phyloP scores from a whole-genome alignment of 1,140 invertebrate genomes.

The Archivesica marissinica region DNA sequence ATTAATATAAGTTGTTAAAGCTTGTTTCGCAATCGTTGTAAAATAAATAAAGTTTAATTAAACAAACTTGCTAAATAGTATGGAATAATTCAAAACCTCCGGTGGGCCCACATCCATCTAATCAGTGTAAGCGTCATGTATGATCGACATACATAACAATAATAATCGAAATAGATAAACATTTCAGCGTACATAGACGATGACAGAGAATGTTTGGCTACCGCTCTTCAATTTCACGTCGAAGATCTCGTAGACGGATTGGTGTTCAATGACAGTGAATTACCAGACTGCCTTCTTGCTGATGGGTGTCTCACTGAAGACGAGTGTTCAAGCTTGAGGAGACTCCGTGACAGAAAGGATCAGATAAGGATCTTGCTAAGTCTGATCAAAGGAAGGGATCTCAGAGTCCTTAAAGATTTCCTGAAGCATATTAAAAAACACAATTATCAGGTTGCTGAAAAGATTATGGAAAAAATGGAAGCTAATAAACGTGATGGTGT shows the following conservation, averaged over 20 bases:
- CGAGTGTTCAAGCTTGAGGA: not conserved
- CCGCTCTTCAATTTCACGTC: not conserved
- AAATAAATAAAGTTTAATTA: not conserved
- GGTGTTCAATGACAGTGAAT: constrained; percentile 5
- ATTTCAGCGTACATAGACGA: not conserved
- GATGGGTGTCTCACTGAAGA: constrained; percentile 13
- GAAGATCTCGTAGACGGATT: constrained; percentile 1
- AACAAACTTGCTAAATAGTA: not conserved
- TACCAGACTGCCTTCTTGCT: not conserved
- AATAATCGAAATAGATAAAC: not conserved
- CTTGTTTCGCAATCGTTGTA: not conserved
- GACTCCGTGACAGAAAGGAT: not conserved
- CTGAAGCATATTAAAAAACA: constrained; percentile 6
- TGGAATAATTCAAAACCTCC: not conserved
- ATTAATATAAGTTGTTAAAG: too few relatives aligned
- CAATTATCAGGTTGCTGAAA: not conserved
- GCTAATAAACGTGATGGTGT: not conserved
- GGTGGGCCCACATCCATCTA: not conserved
- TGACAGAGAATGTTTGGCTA: constrained; percentile 38
- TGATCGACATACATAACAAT: not conserved
- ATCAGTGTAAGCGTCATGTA: not conserved
- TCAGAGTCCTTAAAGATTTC: not conserved
- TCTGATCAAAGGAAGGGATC: constrained; percentile 29
- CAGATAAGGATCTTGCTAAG: not conserved
- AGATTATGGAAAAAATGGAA: not conserved